Evolutionary conservation across 2,888 invertebrate species (phyloP).

Genomic region (Erpobdella octoculata): DNA sequence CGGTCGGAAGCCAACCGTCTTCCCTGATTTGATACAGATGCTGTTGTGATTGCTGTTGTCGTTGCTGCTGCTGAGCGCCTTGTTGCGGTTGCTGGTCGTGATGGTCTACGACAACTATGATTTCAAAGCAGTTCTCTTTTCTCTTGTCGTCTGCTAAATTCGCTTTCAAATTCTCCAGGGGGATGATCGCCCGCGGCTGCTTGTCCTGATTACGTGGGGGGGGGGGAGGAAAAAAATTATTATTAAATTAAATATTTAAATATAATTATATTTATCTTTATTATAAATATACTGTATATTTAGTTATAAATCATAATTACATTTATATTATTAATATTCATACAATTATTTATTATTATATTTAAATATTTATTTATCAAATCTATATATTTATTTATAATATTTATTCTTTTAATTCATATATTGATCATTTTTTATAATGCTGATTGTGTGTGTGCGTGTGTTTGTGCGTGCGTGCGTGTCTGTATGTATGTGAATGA

Average conservation of each 20-base stretch:
- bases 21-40: background rate
- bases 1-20: background rate
- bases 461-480: too few relatives aligned
- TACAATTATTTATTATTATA: background rate
- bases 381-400: background rate
- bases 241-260: background rate
- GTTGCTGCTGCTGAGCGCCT: background rate
- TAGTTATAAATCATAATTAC: background rate
- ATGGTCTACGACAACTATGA: conserved; percentile 62
- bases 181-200: conserved; percentile 93
- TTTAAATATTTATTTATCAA: background rate
- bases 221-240: background rate
- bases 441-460: too few relatives aligned
- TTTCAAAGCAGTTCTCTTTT: conserved; percentile 86
- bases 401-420: background rate
- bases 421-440: background rate
- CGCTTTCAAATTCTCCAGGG: conserved; percentile 87
- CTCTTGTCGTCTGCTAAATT: conserved; percentile 79
- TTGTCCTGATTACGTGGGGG: conserved; percentile 62
- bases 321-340: background rate
- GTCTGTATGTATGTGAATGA: too few relatives aligned
- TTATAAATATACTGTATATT: background rate
- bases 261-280: background rate
- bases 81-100: background rate
- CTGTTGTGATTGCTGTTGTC: background rate